phyloP scores from a whole-genome alignment of 1,140 invertebrate genomes.

The Hermatobates lingyangjiaoensis region DNA sequence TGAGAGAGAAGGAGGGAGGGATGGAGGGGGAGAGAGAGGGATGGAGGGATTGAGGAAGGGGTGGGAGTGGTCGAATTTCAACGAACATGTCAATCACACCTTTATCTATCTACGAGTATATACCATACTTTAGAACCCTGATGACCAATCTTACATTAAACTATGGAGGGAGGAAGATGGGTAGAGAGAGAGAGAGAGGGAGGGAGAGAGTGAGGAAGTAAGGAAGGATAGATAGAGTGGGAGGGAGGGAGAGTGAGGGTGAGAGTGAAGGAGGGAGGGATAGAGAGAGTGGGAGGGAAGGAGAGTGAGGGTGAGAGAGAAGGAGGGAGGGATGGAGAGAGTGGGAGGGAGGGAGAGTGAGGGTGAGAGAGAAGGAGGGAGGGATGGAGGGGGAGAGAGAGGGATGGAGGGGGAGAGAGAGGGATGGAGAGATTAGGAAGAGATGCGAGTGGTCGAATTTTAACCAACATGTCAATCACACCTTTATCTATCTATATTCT shows the following conservation, averaged over 20 bases:
- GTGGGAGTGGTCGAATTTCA: not conserved
- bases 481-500: too few species aligned
- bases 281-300: not conserved
- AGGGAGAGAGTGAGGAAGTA: too few species aligned
- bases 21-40: not conserved
- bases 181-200: slow-evolving; percentile 3
- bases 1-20: slow-evolving; percentile 2
- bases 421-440: too few species aligned
- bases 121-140: too few species aligned
- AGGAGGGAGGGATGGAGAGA: not conserved
- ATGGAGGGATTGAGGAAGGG: not conserved
- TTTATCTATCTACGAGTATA: too few species aligned
- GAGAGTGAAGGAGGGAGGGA: not conserved
- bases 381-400: not conserved
- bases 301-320: not conserved
- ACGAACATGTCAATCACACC: too few species aligned
- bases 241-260: too few species aligned
- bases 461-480: too few species aligned
- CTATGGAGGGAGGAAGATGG: not conserved
- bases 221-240: too few species aligned
- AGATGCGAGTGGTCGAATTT: too few species aligned
- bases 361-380: not conserved
- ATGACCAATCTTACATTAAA: too few species aligned
- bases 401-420: slow-evolving; percentile 2
- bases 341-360: too few species aligned